Base-by-base conservation (phyloP, 2,797 vertebrate species). In the Anguilla marmorata region DNA sequence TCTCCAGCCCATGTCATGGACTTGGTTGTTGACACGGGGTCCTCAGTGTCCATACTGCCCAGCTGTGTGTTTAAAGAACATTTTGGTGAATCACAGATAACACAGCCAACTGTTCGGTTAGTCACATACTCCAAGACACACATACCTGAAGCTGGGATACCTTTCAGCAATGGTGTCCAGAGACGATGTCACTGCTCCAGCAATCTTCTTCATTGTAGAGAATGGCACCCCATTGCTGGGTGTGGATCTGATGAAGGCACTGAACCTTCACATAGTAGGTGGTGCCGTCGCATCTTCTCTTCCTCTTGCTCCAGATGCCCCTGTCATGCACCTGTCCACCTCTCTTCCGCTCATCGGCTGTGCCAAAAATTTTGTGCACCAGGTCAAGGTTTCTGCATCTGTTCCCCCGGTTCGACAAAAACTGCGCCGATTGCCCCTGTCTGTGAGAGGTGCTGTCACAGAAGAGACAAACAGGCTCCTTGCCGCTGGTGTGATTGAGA, bases 401-500 rank as follows among this genome's bases (percentile, higher is more conserved):
- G 83, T 85, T 24, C 76, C n/a, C 21, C 80, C 87, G 48, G 58
- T 90, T 27, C 54, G 82, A 63, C 41, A 84, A 27, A 88, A 87
- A 66, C 82, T 87, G 24, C 5, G n/a, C 60, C 58, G 80, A 27
- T 85, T 87, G 41, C 88, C 88, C 21, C 27, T 89, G 21, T 87
- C 85, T 84, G 88, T 89, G 7, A 56, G 83, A 66, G 66, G 88
- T 87, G 85, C 85, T 83, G 74, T 89, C 66, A 82, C 66, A 66
- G 30, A 30, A 3, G 82, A 90, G 85, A 45, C 85, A 27, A 33
- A 83, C 7, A 30, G n/a, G 21, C 87, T 89, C n/a, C 50, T 54
- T 24, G n/a, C 85, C 8, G 41, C 30, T 21, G 87, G 85, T 66
- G 63, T 88, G 1, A 89, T 88, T 85, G 83, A 89, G 52, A 63